Conservation (phyloP, 2,113 vertebrate genomes). For the Macrotis lagotis region DNA sequence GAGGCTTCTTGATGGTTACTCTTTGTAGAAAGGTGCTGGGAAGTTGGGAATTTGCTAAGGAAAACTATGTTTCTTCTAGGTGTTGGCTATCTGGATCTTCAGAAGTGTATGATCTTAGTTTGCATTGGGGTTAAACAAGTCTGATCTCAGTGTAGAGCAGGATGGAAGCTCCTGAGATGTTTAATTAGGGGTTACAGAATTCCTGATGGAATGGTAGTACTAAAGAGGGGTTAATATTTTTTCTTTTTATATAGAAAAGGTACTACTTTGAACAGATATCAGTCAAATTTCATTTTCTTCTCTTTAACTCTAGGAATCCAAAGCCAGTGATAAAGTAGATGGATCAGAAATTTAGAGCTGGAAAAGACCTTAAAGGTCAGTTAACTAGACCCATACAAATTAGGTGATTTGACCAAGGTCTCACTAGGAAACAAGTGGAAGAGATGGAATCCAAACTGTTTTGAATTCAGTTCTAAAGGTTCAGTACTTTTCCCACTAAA, state of each 20-base stretch:
- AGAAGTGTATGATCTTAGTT: neutral
- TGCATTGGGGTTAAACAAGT: neutral
- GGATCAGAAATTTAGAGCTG: neutral
- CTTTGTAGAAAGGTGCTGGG: neutral
- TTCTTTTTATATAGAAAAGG: neutral
- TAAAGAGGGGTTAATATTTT: neutral
- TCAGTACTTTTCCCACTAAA: neutral
- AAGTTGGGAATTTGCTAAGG: neutral
- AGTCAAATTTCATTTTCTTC: neutral
- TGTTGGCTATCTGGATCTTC: neutral
- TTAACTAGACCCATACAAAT: neutral
- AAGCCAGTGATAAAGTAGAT: neutral
- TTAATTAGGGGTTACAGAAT: neutral
- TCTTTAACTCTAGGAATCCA: neutral
- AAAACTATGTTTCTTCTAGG: neutral
- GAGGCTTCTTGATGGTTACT: neutral
- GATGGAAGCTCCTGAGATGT: neutral
- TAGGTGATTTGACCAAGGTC: neutral
- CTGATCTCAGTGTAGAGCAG: neutral
- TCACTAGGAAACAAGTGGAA: neutral
- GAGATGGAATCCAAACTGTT: neutral
- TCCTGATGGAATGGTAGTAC: neutral
- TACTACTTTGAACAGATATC: neutral
- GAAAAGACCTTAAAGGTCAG: neutral
- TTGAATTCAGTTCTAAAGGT: neutral